Percentiles rank a stretch among this genome's conserved stretches.
These are phyloP conservation scores for Luperina nickerlii DNA, from an alignment of 2,888 invertebrate genomes.

Conservation along the genomic window DNA sequence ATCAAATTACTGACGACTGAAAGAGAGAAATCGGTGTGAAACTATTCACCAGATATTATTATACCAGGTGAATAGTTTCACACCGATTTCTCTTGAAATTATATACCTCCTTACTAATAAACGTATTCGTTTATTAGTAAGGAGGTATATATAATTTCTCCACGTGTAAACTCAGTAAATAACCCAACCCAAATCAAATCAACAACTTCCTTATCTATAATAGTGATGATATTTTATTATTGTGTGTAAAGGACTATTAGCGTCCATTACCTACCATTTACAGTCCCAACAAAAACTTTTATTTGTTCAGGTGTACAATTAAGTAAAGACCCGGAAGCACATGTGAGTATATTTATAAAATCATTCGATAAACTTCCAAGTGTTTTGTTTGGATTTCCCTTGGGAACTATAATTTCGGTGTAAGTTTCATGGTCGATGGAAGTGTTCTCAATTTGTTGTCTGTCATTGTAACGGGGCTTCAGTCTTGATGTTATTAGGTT, in stretches of 20 bases:
- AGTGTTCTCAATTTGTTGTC: constrained; percentile 14
- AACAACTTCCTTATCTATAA: constrained; percentile 8
- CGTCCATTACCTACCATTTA: constrained; percentile 28
- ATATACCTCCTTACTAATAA: too few species aligned
- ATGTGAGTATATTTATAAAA: constrained; percentile 31
- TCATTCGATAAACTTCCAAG: constrained; percentile 38
- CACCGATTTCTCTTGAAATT: too few species aligned
- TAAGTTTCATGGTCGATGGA: constrained; percentile 14
- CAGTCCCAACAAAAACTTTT: constrained; percentile 8
- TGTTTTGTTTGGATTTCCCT: constrained; percentile 40
- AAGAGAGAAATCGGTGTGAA: too few species aligned
- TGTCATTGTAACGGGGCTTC: constrained; percentile 10
- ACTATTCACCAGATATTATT: too few species aligned
- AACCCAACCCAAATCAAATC: neutral
- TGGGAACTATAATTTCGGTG: constrained; percentile 28
- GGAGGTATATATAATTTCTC: neutral
- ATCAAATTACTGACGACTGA: too few species aligned
- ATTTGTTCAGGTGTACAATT: constrained; percentile 15
- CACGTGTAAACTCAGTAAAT: neutral
- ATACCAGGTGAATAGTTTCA: too few species aligned
- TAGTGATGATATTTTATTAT: constrained; percentile 8
- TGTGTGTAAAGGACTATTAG: constrained; percentile 22
- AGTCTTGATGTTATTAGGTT: neutral
- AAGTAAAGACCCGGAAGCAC: constrained; percentile 7
- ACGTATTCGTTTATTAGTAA: too few species aligned